These are phyloP conservation scores for Drosophila kambysellisi DNA, from an alignment of 2,888 invertebrate genomes.

Conservation along the genomic window DNA sequence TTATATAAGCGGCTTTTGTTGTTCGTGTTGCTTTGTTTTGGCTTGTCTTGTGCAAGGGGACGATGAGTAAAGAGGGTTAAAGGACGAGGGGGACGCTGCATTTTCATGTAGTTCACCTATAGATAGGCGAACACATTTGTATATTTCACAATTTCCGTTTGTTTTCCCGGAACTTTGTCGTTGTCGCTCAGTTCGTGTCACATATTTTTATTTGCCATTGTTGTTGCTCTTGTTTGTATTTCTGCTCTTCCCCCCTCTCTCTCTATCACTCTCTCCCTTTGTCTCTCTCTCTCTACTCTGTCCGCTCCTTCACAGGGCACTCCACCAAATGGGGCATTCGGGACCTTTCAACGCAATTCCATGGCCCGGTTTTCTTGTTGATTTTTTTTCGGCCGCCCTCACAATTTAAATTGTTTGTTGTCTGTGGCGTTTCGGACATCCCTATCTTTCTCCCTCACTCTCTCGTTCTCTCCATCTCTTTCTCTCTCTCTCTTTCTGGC, in stretches of 20 bases:
- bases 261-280: neutral
- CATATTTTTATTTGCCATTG: slow-evolving; percentile 64
- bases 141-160: slow-evolving; percentile 80
- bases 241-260: neutral
- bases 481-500: slow-evolving; percentile 9
- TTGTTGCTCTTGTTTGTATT: slow-evolving; percentile 35
- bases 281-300: neutral
- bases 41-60: slow-evolving; percentile 16
- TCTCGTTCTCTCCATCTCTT: too few relatives aligned
- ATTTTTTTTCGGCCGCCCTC: slow-evolving; percentile 47
- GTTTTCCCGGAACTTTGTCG: slow-evolving; percentile 76
- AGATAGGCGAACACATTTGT: slow-evolving; percentile 75
- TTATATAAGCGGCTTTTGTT: slow-evolving; percentile 62
- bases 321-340: slow-evolving; percentile 71
- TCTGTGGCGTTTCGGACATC: slow-evolving; percentile 60
- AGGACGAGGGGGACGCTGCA: neutral
- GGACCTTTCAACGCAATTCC: slow-evolving; percentile 77
- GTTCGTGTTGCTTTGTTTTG: slow-evolving; percentile 32
- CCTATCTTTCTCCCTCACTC: slow-evolving; percentile 15
- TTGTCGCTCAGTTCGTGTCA: slow-evolving; percentile 74
- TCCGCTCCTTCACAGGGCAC: slow-evolving; percentile 33
- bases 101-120: slow-evolving; percentile 70
- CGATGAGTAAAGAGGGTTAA: neutral
- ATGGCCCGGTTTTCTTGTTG: slow-evolving; percentile 31
- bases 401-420: slow-evolving; percentile 76